These are phyloP conservation scores for Ennomos fuscantarius DNA, from an alignment of 2,888 invertebrate species.

Conservation along the genomic window DNA sequence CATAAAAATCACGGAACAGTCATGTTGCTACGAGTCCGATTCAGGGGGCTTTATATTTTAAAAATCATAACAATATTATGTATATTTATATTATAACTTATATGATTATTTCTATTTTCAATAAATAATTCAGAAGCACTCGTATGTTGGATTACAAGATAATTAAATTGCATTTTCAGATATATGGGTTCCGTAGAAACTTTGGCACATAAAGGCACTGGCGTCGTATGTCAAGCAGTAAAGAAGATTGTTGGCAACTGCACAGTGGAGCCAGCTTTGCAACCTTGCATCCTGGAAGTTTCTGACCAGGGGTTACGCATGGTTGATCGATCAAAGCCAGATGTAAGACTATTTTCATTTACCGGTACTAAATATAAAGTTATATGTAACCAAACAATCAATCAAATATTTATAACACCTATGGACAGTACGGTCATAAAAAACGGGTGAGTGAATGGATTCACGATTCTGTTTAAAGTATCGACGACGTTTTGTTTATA, in stretches of 20 bases:
- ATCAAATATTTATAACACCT: slow-evolving; percentile 11
- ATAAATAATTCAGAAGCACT: too few relatives aligned
- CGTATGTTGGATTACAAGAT: too few relatives aligned
- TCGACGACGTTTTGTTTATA: slow-evolving; percentile 25
- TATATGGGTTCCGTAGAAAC: slow-evolving; percentile 99
- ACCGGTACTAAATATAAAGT: background rate
- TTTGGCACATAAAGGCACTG: slow-evolving; percentile 97
- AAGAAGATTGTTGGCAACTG: slow-evolving; percentile 92
- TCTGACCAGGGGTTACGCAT: slow-evolving; percentile 98
- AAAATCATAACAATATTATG: too few relatives aligned
- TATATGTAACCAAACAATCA: slow-evolving; percentile 12
- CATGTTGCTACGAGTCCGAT: too few relatives aligned
- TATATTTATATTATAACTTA: too few relatives aligned
- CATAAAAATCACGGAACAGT: too few relatives aligned
- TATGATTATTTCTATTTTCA: too few relatives aligned
- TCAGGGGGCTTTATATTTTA: too few relatives aligned
- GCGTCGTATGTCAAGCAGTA: slow-evolving; percentile 96
- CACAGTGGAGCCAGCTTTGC: slow-evolving; percentile 89
- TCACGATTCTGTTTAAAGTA: slow-evolving; percentile 14
- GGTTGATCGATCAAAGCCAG: slow-evolving; percentile 94
- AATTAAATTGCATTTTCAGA: slow-evolving; percentile 45
- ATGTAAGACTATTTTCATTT: slow-evolving; percentile 75
- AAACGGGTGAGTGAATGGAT: slow-evolving; percentile 7
- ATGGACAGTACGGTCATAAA: slow-evolving; percentile 15
- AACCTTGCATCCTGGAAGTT: slow-evolving; percentile 95